Percentiles rank a stretch among this genome's conserved stretches.
Conservation (phyloP, 2,888 invertebrate species). For the Harpagoxenus sublaevis region DNA sequence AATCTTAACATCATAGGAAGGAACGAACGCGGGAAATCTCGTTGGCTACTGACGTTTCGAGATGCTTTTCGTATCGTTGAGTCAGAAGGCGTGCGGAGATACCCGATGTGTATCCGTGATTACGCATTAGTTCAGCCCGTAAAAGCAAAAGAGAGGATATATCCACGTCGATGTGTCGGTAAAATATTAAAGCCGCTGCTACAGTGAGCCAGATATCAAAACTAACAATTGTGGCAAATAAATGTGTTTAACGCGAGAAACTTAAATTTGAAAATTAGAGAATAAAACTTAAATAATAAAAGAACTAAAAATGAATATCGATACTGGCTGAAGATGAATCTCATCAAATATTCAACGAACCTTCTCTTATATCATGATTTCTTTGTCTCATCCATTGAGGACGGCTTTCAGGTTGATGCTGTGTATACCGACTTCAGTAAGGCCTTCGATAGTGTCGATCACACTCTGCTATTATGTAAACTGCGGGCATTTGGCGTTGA, state of each 20-base stretch:
- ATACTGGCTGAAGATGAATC: not conserved
- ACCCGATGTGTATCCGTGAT: slow-evolving; percentile 40
- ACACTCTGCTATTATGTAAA: no score
- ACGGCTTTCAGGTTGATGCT: no score
- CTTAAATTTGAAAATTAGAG: not conserved
- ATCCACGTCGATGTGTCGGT: not conserved
- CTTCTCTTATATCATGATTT: no score
- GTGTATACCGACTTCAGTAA: no score
- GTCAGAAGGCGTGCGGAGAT: slow-evolving; percentile 38
- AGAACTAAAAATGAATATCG: not conserved
- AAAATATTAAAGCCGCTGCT: not conserved
- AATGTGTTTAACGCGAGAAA: not conserved
- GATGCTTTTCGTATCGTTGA: slow-evolving; percentile 40
- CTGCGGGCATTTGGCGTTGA: no score
- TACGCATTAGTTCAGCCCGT: slow-evolving; percentile 21
- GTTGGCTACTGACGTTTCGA: slow-evolving; percentile 33
- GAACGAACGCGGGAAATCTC: slow-evolving; percentile 27
- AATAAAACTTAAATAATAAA: not conserved
- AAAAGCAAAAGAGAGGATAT: slow-evolving; percentile 12
- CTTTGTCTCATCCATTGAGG: no score
- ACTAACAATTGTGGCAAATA: not conserved
- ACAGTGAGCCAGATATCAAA: not conserved
- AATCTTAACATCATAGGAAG: slow-evolving; percentile 22
- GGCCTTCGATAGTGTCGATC: no score
- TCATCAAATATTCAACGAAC: no score